Evolutionary conservation across 2,113 vertebrate genomes (phyloP), one percentile per base, ranked within the genome.

Genomic region (Cyphomyrus discorhynchus): DNA sequence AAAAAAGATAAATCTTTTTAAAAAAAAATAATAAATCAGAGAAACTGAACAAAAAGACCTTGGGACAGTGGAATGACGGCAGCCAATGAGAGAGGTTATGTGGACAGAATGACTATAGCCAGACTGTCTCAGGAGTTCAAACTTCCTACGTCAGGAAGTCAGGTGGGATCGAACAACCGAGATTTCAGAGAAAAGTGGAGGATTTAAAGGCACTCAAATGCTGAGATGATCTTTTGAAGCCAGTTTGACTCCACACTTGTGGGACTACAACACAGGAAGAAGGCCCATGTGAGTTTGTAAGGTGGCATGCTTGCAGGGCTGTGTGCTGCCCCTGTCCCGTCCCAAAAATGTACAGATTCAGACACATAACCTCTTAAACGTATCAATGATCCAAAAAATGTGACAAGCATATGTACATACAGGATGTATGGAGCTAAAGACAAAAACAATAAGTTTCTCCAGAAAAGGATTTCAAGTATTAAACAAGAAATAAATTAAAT

Each of bases 161-260:
- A 24, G 2, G 17, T 84, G 82, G 15, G 15, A n/a, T 21, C 6
- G 45, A 21, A 84, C 19, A 42, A 45, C 39, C 24, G 7, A 19
- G 42, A 84, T 11, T 84, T 47, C 82, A n/a, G 35, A 46, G 45
- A 47, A 24, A 47, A 24, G 45, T 84, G 82, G 45, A 84, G 82
- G 39, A 84, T 84, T 47, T 24, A 47, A 84, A 84, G 82, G 82
- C 82, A 84, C 82, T 84, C 82, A 46, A 47, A 84, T 84, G 82
- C 7, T 84, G 82, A 84, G 82, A 47, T 84, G 39, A 84, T 84
- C 17, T 46, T 84, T 47, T 84, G 39, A 84, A 46, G 35, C 82
- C 24, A 47, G 46, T 42, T 27, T 84, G 45, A 84, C 45, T 46
- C 19, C 82, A 46, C 45, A 46, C 82, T 84, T 84, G 82, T 47